Evolutionary conservation across 2,888 invertebrate genomes (phyloP), one percentile per base, ranked within the genome.

Genomic region (Diogma glabrata): DNA sequence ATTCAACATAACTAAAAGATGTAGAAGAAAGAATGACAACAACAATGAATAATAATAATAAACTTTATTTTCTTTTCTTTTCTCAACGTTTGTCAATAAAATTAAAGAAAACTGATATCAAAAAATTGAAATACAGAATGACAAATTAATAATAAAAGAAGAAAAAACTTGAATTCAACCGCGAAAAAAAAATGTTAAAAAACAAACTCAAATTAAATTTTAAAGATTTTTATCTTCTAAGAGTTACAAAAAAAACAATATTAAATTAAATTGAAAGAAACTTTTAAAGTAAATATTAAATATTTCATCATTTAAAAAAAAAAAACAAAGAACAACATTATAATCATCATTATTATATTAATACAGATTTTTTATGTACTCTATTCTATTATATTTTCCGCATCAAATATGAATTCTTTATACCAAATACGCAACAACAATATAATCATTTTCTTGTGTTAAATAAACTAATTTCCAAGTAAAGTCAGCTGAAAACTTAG

Each of bases 401-500:
- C 43, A 43, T 43, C 43, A 43, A 43, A 43, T 43, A 43, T 23
- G 23, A 43, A 22, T 43, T 43, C 43, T 43, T 43, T 40, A 40
- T 20, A 40, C n/a, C 23, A n/a, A 20, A 43, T 22, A n/a, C 20
- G 22, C 40, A 43, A 43, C 40, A 43, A 43, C 38, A 43, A 43
- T 22, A 43, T 22, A 22, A n/a, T 43, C 20, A 20, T 43, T 20
- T 43, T 28, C n/a, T 43, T n/a, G n/a, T n/a, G n/a, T n/a, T n/a
- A n/a, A n/a, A n/a, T 22, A 43, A 43, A 43, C 43, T 43, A 43
- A 43, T 47, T 51, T 51, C 51, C 47, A 47, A 47, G 51, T 47
- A 51, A 51, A 51, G 26, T 38, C 36, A 23, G 38, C 38, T 17
- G 51, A 51, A 51, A 51, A 47, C 51, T 51, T 36, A 51, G 51